Percentiles rank a stretch among this genome's conserved stretches.
Conservation (phyloP, 2,113 vertebrate species). For the Pseudopipra pipra region DNA sequence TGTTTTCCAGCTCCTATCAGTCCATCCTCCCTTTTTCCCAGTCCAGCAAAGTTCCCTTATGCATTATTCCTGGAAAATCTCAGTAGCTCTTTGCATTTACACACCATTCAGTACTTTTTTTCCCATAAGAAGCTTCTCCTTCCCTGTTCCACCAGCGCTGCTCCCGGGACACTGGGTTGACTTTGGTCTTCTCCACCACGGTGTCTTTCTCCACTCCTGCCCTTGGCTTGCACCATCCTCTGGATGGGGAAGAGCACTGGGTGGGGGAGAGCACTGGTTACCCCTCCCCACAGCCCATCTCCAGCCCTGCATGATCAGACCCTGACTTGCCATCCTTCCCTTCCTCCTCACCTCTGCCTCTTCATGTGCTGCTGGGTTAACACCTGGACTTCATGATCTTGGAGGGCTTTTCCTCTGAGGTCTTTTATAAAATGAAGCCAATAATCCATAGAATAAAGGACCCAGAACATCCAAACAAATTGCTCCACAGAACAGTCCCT, state of each 20-base stretch:
- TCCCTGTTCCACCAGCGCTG: background rate
- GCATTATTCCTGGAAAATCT: background rate
- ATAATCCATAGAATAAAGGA: background rate
- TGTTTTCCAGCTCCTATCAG: background rate
- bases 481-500: background rate
- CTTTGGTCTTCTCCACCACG: background rate
- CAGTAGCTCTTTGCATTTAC: background rate
- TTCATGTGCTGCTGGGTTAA: background rate
- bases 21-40: background rate
- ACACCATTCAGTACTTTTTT: background rate
- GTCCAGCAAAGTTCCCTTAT: background rate
- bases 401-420: background rate
- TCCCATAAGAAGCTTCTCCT: background rate
- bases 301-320: rapidly evolving
- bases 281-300: background rate
- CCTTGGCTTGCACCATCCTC: background rate
- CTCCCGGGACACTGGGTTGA: background rate
- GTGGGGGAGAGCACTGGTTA: background rate
- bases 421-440: background rate
- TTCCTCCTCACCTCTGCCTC: background rate
- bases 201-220: background rate
- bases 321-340: background rate
- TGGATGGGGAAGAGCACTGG: too few species aligned
- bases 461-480: background rate
- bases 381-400: too few species aligned